A percentile compares a stretch with the other conserved stretches of the same genome.
Evolutionary conservation across 2,888 invertebrate species (phyloP).

Genomic region (Limenitis camilla): DNA sequence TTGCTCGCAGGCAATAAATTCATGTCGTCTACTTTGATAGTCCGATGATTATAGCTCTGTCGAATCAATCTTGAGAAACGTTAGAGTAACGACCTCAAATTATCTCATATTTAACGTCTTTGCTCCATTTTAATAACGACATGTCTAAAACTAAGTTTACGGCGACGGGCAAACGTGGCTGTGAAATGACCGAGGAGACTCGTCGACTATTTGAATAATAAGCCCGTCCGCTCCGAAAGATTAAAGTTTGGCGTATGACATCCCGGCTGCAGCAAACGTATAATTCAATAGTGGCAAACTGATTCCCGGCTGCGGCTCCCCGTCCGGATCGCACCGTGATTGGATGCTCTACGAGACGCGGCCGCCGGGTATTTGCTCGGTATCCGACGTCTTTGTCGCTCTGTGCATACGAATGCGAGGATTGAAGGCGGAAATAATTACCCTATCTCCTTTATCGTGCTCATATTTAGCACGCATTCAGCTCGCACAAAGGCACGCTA

Average conservation of each 20-base stretch:
- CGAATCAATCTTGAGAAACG: neutral
- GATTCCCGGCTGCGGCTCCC: conserved; percentile 54
- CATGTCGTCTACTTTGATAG: conserved; percentile 56
- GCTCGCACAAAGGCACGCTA: conserved; percentile 44
- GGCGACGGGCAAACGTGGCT: conserved; percentile 53
- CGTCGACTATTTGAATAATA: conserved; percentile 65
- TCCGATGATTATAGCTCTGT: conserved; percentile 48
- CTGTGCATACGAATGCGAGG: conserved; percentile 36
- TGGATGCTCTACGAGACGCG: conserved; percentile 40
- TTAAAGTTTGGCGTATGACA: conserved; percentile 70
- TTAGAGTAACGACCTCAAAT: neutral
- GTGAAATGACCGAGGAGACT: conserved; percentile 56
- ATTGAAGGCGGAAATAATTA: conserved; percentile 51
- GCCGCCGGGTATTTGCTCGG: conserved; percentile 43
- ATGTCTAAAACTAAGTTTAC: conserved; percentile 11
- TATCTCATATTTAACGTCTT: neutral
- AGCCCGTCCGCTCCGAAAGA: conserved; percentile 65
- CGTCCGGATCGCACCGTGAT: conserved; percentile 38
- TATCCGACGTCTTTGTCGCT: conserved; percentile 44
- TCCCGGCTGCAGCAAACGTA: conserved; percentile 62
- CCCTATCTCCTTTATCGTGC: conserved; percentile 37
- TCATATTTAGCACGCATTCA: conserved; percentile 30
- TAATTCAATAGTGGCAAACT: conserved; percentile 72
- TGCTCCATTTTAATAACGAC: neutral
- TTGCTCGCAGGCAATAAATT: conserved; percentile 58